Evolutionary conservation across 1,140 invertebrate genomes (phyloP), one percentile per base, ranked within the genome.

Genomic region (Drosophila neocordata): DNA sequence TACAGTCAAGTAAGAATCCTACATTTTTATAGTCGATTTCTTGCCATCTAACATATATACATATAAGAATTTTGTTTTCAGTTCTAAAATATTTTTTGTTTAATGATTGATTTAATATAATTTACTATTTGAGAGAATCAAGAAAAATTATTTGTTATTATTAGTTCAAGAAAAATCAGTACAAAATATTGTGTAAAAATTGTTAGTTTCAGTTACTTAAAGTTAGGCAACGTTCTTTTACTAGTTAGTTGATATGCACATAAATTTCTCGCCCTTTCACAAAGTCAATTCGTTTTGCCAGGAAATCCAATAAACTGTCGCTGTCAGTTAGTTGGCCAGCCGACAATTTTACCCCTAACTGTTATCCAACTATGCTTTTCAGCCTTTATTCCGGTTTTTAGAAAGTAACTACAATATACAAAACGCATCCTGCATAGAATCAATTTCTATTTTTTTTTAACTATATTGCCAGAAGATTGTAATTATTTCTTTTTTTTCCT

Each of bases 301-400:
- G 53, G 53, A 56, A 56, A 56, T 56, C 53, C 53, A 56, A 56
- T 56, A 56, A 56, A 56, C 53, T 56, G 53, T 56, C 27, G 27
- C 53, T 56, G 53, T 56, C 53, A 56, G 53, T 56, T 56, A 56
- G 53, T 56, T 56, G 27, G 53, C 8, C 24, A 15, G 53, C 18
- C 22, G n/a, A 56, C 27, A 56, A 34, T 56, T 34, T 34, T 56
- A 27, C 53, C 8, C 13, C 27, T 34, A 27, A 34, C 24, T 34
- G n/a, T 18, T 31, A 11, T 27, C 13, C 27, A 13, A 34, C 27
- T 56, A 15, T 27, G 27, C 53, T 34, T 48, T 48, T 48, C 41
- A 20, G 15, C 15, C 41, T 48, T 48, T 15, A 48, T 48, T 48
- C 41, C 5, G 27, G 24, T 11, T 34, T 27, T 56, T 27, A 56